Percentiles rank a stretch among this genome's conserved stretches.
Conservation (phyloP, 2,113 vertebrate species). For the Rhipidura dahli region DNA sequence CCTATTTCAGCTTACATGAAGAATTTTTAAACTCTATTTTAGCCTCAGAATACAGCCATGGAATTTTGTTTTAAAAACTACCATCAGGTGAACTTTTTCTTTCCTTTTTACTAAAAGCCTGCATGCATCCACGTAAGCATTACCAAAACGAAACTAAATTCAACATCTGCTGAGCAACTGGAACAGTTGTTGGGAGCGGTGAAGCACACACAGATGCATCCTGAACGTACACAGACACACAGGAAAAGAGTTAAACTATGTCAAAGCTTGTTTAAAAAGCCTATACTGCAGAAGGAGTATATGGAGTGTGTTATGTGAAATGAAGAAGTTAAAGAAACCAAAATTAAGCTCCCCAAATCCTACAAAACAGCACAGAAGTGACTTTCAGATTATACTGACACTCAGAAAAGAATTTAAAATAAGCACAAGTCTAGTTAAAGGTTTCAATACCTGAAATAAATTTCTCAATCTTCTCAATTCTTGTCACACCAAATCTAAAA, state of each 20-base stretch:
- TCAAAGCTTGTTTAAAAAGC: background rate
- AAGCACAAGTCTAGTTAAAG: background rate
- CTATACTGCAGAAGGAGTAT: background rate
- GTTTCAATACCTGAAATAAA: background rate
- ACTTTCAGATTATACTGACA: background rate
- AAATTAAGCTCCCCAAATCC: background rate
- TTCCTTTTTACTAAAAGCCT: background rate
- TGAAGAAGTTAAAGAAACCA: background rate
- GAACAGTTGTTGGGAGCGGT: background rate
- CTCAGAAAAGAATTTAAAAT: background rate
- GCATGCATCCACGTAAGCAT: background rate
- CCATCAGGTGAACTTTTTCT: background rate
- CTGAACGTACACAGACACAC: background rate
- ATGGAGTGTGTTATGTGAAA: background rate
- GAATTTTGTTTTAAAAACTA: background rate
- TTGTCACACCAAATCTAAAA: background rate
- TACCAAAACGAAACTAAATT: background rate
- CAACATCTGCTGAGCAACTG: background rate
- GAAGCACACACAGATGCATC: accelerated
- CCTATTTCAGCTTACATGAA: background rate
- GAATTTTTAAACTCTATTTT: background rate
- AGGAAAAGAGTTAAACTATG: background rate
- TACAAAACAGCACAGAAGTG: background rate
- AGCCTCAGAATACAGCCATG: background rate
- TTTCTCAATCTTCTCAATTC: background rate